These are phyloP conservation scores for Beaufortia kweichowensis DNA, from an alignment of 2,113 vertebrate species.

Conservation along the genomic window DNA sequence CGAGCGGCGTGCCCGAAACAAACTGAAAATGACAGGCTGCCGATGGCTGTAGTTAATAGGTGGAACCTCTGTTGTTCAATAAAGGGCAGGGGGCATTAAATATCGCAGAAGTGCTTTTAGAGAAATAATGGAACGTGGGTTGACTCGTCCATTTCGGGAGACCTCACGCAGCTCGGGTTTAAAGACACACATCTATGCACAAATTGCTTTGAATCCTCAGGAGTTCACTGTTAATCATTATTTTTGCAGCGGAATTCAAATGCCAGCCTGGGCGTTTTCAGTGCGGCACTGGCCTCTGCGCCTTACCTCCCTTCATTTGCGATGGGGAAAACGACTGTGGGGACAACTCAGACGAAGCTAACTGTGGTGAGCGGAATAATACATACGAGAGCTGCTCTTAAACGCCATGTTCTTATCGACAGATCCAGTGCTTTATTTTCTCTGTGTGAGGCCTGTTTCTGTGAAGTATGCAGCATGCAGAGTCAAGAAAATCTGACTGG, in stretches of 20 bases:
- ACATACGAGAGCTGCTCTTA: background rate
- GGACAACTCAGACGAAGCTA: constrained; percentile 96
- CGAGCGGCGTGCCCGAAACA: background rate
- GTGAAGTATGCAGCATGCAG: constrained; percentile 20
- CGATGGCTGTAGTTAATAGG: constrained; percentile 42
- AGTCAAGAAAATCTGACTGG: constrained; percentile 33
- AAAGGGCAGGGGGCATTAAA: constrained; percentile 45
- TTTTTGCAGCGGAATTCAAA: constrained; percentile 89
- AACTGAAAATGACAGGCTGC: constrained; percentile 44
- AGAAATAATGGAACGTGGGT: constrained; percentile 32
- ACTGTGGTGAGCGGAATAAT: constrained; percentile 82
- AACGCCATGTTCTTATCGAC: constrained; percentile 29
- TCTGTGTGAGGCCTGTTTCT: background rate
- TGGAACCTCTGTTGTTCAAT: constrained; percentile 33
- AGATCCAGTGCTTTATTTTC: constrained; percentile 4
- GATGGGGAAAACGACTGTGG: constrained; percentile 98
- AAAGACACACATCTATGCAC: constrained; percentile 26
- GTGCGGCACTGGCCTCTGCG: constrained; percentile 95
- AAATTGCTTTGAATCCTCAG: constrained; percentile 15
- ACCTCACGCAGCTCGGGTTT: background rate
- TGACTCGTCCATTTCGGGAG: constrained; percentile 29
- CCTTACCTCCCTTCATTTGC: constrained; percentile 96
- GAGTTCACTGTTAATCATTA: constrained; percentile 27
- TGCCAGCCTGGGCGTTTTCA: constrained; percentile 97
- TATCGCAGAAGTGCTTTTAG: constrained; percentile 23